Conservation (phyloP, 2,797 vertebrate genomes). For the Calcarius lapponicus region DNA sequence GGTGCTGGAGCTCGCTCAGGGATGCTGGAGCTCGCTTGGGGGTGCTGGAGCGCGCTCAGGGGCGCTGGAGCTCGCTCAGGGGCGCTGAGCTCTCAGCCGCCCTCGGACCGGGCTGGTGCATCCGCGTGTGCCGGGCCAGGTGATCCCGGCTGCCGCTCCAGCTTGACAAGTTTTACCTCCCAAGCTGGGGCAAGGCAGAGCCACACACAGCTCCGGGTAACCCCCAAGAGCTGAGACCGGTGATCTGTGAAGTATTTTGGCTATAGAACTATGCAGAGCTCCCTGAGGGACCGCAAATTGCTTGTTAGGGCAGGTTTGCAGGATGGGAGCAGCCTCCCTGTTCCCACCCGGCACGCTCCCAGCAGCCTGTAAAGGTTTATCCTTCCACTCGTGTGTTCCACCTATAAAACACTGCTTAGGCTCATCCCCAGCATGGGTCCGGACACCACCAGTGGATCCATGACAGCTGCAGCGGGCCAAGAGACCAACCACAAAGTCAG, state of each 20-base stretch:
- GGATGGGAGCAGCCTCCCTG: background rate
- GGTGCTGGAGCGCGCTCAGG: rapidly evolving
- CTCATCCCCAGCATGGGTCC: background rate
- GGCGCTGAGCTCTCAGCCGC: rapidly evolving
- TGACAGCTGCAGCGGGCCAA: background rate
- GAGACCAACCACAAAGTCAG: background rate
- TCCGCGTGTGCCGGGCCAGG: background rate
- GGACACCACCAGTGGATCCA: background rate
- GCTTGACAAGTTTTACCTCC: background rate
- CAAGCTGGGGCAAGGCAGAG: background rate
- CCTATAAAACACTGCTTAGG: background rate
- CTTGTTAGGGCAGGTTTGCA: background rate
- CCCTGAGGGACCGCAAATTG: background rate
- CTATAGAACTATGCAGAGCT: background rate
- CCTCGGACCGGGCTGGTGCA: rapidly evolving
- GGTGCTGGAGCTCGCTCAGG: too few relatives aligned
- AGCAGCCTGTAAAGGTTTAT: background rate
- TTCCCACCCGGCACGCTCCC: background rate
- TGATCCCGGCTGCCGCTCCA: background rate
- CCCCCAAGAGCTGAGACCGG: background rate
- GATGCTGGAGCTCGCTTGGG: rapidly evolving
- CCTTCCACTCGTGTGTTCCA: background rate
- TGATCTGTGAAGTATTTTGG: background rate
- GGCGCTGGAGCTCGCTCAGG: too few relatives aligned
- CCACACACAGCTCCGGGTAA: background rate